Base-by-base conservation (phyloP, 2,888 invertebrate species). In the Megaustenia siamemsis region DNA sequence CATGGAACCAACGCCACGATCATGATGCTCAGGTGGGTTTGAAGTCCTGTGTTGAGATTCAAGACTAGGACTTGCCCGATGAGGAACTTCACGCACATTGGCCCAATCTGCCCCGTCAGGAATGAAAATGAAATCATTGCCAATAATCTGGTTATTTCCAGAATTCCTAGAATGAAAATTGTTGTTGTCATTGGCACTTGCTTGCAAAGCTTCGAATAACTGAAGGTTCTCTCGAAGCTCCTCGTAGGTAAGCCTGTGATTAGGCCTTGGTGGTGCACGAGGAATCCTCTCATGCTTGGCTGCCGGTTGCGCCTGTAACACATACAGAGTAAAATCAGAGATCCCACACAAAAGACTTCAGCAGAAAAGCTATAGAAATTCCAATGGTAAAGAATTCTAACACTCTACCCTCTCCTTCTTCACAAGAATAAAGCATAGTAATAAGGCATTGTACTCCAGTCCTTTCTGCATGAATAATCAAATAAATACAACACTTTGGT, bases 311-410 rank as follows among this genome's bases (percentile, higher is more conserved):
- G 71, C 82, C 82, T 82, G 82, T 56, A 82, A 73, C 63, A 82
- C 75, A 82, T 28, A 82, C 60, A 76, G 76, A 82, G 76, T 66
- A 63, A 35, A 32, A 38, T 82, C 40, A 75, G 40, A 75, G 21
- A n/a, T 73, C 38, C 81, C 24, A 43, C 35, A 43, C 45, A 66
- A 71, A 8, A 49, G 38, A 24, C 15, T 35, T 45, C 49, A 24
- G 49, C 49, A 49, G 45, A 68, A 15, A 66, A 66, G 45, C 63
- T 38, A 40, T 38, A 43, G 28, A 43, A 43, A 40, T n/a, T 0
- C n/a, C 1, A 38, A 69, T 24, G 8, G 18, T 40, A 43, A 43
- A 40, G 15, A 38, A 69, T 69, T 40, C 1, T 40, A 69, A 24
- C 10, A 2, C 38, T 68, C 12, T 32, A 63, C 10, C 32, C 63